Evolutionary conservation across 2,888 invertebrate species (phyloP).

Genomic region (Carterocephalus palaemon): DNA sequence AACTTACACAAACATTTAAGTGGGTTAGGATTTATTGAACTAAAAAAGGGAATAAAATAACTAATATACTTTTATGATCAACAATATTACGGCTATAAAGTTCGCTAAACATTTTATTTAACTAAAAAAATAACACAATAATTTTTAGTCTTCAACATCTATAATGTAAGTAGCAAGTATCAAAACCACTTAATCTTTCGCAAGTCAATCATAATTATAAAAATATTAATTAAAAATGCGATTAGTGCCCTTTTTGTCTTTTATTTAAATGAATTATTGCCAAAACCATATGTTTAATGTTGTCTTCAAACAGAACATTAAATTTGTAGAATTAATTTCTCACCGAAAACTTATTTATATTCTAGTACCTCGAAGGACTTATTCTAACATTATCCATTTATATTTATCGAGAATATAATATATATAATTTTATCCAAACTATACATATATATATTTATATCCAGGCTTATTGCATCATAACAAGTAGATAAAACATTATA

Average conservation of each 20-base stretch:
- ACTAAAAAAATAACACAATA: not conserved
- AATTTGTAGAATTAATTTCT: no score
- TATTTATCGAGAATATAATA: no score
- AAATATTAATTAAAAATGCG: conserved; percentile 4
- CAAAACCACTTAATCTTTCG: not conserved
- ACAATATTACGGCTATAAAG: not conserved
- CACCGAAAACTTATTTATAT: no score
- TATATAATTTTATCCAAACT: no score
- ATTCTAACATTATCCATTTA: no score
- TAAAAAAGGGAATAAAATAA: not conserved
- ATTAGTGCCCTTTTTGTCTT: conserved; percentile 15
- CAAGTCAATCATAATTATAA: conserved; percentile 1
- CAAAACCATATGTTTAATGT: no score
- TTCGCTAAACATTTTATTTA: not conserved
- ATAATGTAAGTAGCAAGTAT: conserved; percentile 3
- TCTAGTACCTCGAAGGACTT: no score
- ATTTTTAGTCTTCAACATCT: not conserved
- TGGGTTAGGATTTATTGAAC: not conserved
- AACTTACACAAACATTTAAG: conserved; percentile 1
- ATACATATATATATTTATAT: no score
- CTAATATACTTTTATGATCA: no score
- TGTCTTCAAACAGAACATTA: no score
- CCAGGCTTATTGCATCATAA: no score
- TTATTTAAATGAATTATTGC: conserved; percentile 6
- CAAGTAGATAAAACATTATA: no score